Percentiles rank a stretch among this genome's conserved stretches.
phyloP scores from a whole-genome alignment of 37 sponge, comb jelly and placozoan genomes.

The Eunapius fragilis region DNA sequence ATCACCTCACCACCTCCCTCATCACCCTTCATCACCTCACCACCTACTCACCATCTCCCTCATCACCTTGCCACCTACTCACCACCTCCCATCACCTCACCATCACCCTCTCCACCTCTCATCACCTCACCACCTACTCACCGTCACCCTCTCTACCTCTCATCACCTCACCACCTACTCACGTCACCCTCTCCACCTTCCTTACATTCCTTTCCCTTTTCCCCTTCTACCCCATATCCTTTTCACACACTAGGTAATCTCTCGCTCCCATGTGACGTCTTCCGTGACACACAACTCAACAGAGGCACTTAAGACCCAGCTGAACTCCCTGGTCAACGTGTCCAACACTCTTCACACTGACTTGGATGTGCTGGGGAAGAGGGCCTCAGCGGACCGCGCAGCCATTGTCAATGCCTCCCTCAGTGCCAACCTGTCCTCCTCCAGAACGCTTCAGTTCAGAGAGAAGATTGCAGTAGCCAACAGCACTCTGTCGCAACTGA shows the following conservation, averaged over 20 bases:
- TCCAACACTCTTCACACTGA: neutral
- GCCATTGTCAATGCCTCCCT: slow-evolving; percentile 18
- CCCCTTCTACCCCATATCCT: no score
- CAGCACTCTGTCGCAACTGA: slow-evolving; percentile 12
- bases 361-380: slow-evolving; percentile 7
- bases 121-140: neutral
- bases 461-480: neutral
- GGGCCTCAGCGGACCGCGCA: slow-evolving; percentile 3
- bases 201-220: no score
- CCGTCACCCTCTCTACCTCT: neutral
- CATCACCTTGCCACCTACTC: neutral
- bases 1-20: neutral
- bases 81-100: neutral
- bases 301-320: neutral
- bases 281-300: neutral
- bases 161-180: neutral
- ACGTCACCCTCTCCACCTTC: neutral
- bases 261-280: neutral
- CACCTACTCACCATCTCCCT: slow-evolving; percentile 19
- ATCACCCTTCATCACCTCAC: slow-evolving; percentile 10
- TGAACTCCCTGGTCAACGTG: neutral
- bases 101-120: neutral
- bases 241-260: neutral
- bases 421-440: slow-evolving; percentile 14
- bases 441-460: neutral